phyloP scores from a whole-genome alignment of 2,797 vertebrate species.

The Buceros bicornis region DNA sequence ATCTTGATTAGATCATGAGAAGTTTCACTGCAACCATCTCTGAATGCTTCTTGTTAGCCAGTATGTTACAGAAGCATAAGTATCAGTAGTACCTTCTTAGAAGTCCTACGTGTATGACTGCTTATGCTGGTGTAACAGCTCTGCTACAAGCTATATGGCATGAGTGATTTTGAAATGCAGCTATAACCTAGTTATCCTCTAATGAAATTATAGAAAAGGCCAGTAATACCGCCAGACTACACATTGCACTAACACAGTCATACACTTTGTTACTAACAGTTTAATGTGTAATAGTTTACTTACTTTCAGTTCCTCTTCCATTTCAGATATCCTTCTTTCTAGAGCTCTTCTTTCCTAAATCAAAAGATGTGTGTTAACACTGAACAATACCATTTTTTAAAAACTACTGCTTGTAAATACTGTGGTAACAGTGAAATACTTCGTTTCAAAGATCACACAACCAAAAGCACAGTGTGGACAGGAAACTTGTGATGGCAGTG shows the following conservation, averaged over 20 bases:
- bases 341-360: conserved; percentile 96
- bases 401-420: conserved; percentile 43
- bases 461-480: conserved; percentile 79
- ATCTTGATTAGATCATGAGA: background rate
- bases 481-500: conserved; percentile 80
- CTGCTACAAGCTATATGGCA: background rate
- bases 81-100: background rate
- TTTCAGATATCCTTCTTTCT: conserved; percentile 99
- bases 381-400: background rate
- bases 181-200: background rate
- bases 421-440: conserved; percentile 76
- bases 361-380: conserved; percentile 56
- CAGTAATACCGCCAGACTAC: background rate
- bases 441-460: conserved; percentile 74
- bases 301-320: conserved; percentile 99
- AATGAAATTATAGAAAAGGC: background rate
- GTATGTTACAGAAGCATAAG: rapidly evolving
- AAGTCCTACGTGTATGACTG: rapidly evolving
- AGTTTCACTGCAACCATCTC: background rate
- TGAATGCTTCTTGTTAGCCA: background rate
- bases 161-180: background rate
- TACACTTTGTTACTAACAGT: background rate
- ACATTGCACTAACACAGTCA: background rate
- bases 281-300: conserved; percentile 35
- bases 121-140: background rate